phyloP scores from a whole-genome alignment of 2,888 invertebrate genomes.

The Plebejus argus region DNA sequence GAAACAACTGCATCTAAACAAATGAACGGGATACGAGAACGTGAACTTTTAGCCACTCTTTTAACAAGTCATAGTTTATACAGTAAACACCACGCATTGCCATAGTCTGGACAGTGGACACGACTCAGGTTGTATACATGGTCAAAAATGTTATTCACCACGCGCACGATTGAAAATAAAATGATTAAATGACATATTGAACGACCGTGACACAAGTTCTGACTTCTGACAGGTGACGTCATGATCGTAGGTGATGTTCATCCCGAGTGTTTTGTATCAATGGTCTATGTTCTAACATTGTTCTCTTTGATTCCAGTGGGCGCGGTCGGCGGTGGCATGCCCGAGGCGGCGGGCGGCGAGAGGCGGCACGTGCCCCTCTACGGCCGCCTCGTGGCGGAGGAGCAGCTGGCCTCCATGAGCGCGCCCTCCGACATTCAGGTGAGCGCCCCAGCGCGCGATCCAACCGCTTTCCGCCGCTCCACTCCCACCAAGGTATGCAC shows the following conservation, averaged over 20 bases:
- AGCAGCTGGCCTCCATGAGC: conserved; percentile 86
- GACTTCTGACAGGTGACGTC: too few relatives aligned
- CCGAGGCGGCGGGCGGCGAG: conserved; percentile 71
- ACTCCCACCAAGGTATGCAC: conserved; percentile 75
- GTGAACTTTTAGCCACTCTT: not conserved
- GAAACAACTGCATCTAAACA: not conserved
- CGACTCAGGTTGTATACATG: too few relatives aligned
- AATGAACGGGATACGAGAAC: not conserved
- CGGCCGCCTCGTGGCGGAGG: conserved; percentile 94
- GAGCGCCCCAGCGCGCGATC: conserved; percentile 77
- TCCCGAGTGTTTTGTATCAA: not conserved
- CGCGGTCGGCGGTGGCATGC: conserved; percentile 73
- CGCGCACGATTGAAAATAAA: too few relatives aligned
- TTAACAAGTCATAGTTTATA: not conserved
- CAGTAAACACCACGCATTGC: too few relatives aligned
- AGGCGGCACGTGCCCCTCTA: conserved; percentile 91
- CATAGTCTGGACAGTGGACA: too few relatives aligned
- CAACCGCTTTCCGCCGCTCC: conserved; percentile 79
- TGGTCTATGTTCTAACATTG: not conserved
- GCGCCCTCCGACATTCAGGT: conserved; percentile 85
- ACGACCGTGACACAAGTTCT: too few relatives aligned
- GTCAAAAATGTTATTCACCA: too few relatives aligned
- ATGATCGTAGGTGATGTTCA: too few relatives aligned
- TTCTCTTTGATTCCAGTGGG: conserved; percentile 66
- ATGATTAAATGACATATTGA: too few relatives aligned